These are phyloP conservation scores for Drosophila melanogaster DNA, from an alignment of 1,140 invertebrate genomes.

Conservation along the genomic window Release_6_plus_ISO1_MT NT_033779.5:6280501-6281000, in stretches of 20 bases:
- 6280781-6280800: slow-evolving; percentile 26
- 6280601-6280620: slow-evolving; percentile 11
- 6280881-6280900: slow-evolving; percentile 53
- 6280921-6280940: slow-evolving; percentile 68
- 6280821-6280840: slow-evolving; percentile 45
- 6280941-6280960: slow-evolving; percentile 50
- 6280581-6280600: no score
- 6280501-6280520: no score
- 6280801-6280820: slow-evolving; percentile 60
- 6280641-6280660: slow-evolving; percentile 43
- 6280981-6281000: slow-evolving; percentile 56
- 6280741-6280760: neutral
- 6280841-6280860: slow-evolving; percentile 41
- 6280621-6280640: slow-evolving; percentile 78
- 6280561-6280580: no score
- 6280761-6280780: neutral
- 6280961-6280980: slow-evolving; percentile 52
- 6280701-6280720: slow-evolving; percentile 79
- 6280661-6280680: slow-evolving; percentile 62
- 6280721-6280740: slow-evolving; percentile 40
- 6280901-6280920: slow-evolving; percentile 38
- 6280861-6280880: slow-evolving; percentile 54
- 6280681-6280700: slow-evolving; percentile 80
- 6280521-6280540: no score
- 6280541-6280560: no score